Base-by-base conservation (phyloP, 2,113 vertebrate genomes). In the Tachuris rubrigastra region DNA sequence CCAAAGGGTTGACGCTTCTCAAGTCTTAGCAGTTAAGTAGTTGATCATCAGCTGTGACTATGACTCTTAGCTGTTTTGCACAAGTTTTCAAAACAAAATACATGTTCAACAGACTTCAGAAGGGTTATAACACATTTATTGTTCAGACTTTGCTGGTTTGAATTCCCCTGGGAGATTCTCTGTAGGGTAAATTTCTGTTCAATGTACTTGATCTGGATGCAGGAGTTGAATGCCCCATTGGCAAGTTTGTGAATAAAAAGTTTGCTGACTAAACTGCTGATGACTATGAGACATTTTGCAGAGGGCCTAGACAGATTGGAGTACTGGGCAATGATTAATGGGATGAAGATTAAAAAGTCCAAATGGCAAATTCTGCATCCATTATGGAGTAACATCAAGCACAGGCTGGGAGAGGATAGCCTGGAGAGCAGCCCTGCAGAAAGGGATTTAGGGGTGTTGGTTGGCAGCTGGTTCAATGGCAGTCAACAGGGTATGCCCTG, bases 191-290 rank as follows among this genome's bases (percentile, higher is more conserved):
- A 0, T 87, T 74, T 74, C 49, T 83, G 60, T 85, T 63, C 21
- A 50, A 39, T 79, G 6, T 39, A 27, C 13, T 50, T 62, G 1
- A 20, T 56, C 41, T 50, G 66, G 10, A 49, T 49, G 59, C 58
- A 78, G 46, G 35, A 73, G 9, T 25, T 67, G 35, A 41, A 35
- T 42, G 30, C 7, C n/a, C 41, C 0, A 0, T 47, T 62, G 27
- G n/a, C 71, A 83, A 41, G 16, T 74, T n/a, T n/a, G n/a, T n/a
- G n/a, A n/a, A n/a, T n/a, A n/a, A n/a, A n/a, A 83, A 41, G 16
- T 74, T 79, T 56, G 33, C 31, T 73, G 22, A 44, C 31, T 52
- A 19, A n/a, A 7, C 41, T 55, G 46, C 41, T 79, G 23, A 9
- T 62, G 11, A 27, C 22, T 53, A 42, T n/a, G 28, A 68, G 67